Evolutionary conservation across 2,888 invertebrate genomes (phyloP).

Genomic region (Villa cingulata): DNA sequence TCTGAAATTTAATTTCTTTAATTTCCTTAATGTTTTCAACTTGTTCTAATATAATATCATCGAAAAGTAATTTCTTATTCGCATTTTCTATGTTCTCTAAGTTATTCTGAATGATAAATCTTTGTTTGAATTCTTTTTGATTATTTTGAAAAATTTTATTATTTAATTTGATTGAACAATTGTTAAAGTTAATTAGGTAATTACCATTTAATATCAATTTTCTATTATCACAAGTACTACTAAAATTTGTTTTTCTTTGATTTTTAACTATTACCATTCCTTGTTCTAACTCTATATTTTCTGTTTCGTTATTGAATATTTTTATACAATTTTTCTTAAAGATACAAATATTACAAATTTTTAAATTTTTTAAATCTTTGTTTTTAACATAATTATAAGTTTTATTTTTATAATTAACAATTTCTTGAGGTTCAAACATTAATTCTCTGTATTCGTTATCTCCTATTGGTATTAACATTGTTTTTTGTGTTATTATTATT

Average conservation of each 20-base stretch:
- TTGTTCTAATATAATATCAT: background rate
- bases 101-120: slow-evolving; percentile 1
- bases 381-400: background rate
- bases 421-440: slow-evolving; percentile 3
- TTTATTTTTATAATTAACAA: slow-evolving; percentile 4
- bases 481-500: too few species aligned
- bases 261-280: too few species aligned
- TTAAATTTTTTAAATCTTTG: slow-evolving; percentile 2
- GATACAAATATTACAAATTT: background rate
- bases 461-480: background rate
- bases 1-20: too few species aligned
- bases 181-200: too few species aligned
- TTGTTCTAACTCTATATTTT: slow-evolving; percentile 2
- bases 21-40: slow-evolving; percentile 7
- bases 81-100: background rate
- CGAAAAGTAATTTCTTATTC: too few species aligned
- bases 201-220: too few species aligned
- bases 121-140: slow-evolving; percentile 6
- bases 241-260: too few species aligned
- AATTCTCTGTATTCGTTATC: background rate
- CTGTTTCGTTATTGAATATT: too few species aligned
- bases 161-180: too few species aligned
- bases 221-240: too few species aligned
- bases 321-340: too few species aligned
- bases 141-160: too few species aligned